phyloP scores from a whole-genome alignment of 2,113 vertebrate species.

The Notechis scutatus region DNA sequence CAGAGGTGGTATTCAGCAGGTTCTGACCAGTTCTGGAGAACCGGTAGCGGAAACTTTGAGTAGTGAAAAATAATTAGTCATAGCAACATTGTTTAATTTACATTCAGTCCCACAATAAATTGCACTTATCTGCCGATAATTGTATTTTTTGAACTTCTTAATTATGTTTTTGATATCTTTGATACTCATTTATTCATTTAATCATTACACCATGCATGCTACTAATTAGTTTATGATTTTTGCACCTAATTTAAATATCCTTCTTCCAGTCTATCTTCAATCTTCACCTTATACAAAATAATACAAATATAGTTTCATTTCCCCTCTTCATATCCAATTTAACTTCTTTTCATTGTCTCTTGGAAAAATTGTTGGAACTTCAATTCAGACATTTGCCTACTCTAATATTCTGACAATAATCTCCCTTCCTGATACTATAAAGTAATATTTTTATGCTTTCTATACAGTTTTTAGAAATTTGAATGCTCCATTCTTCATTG shows the following conservation, averaged over 20 bases:
- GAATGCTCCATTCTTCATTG: not conserved
- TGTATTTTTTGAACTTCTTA: conserved; percentile 38
- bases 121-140: not conserved
- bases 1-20: no score
- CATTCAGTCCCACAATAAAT: conserved; percentile 13
- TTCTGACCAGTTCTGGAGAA: no score
- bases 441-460: not conserved
- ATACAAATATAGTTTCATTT: not conserved
- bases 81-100: conserved; percentile 22
- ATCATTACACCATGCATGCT: not conserved
- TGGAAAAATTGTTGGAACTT: not conserved
- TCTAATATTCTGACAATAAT: not conserved
- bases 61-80: not conserved
- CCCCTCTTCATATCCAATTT: not conserved
- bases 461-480: not conserved
- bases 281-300: conserved; percentile 25
- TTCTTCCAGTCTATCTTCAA: conserved; percentile 35
- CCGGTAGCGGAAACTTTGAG: no score
- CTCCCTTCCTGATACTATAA: not conserved
- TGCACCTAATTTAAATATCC: conserved; percentile 11
- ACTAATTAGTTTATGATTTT: conserved; percentile 24
- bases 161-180: conserved; percentile 31
- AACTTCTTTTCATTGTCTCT: not conserved
- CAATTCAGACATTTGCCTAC: not conserved
- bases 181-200: conserved; percentile 33